These are phyloP conservation scores for Bubalus kerabau DNA, from an alignment of 2,113 vertebrate species.

Conservation along the genomic window DNA sequence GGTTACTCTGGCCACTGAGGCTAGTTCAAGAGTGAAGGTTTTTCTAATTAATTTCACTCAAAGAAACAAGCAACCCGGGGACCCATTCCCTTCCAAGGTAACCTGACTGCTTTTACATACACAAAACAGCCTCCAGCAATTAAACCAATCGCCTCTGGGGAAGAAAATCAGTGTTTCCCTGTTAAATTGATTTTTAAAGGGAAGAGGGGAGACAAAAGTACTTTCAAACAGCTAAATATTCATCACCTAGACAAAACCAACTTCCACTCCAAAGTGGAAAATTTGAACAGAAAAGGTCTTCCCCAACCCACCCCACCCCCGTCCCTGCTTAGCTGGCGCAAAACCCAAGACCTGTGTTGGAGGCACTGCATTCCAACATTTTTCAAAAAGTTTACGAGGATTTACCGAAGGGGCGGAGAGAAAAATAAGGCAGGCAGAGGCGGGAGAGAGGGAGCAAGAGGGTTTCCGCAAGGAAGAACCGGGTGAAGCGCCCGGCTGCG, in stretches of 20 bases:
- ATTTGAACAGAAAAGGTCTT: background rate
- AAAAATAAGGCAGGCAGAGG: background rate
- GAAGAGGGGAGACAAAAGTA: background rate
- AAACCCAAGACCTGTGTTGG: conserved; percentile 54
- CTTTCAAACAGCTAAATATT: background rate
- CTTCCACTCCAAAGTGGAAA: conserved; percentile 28
- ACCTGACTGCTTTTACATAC: background rate
- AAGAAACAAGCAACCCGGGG: conserved; percentile 19
- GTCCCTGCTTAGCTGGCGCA: background rate
- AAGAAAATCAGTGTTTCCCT: conserved; percentile 24
- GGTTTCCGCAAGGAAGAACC: background rate
- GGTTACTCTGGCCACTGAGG: conserved; percentile 38
- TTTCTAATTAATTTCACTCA: conserved; percentile 46
- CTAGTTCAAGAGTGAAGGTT: conserved; percentile 5
- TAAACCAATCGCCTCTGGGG: background rate
- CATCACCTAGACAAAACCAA: conserved; percentile 15
- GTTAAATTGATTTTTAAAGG: background rate
- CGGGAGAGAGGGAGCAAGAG: background rate
- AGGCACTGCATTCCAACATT: conserved; percentile 52
- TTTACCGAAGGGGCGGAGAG: background rate
- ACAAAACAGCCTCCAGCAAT: conserved; percentile 32
- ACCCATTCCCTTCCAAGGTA: conserved; percentile 36
- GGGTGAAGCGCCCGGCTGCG: background rate
- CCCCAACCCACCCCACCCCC: background rate
- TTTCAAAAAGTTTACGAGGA: conserved; percentile 75